phyloP scores from a whole-genome alignment of 2,113 vertebrate species.

The Syngnathoides biaculeatus region DNA sequence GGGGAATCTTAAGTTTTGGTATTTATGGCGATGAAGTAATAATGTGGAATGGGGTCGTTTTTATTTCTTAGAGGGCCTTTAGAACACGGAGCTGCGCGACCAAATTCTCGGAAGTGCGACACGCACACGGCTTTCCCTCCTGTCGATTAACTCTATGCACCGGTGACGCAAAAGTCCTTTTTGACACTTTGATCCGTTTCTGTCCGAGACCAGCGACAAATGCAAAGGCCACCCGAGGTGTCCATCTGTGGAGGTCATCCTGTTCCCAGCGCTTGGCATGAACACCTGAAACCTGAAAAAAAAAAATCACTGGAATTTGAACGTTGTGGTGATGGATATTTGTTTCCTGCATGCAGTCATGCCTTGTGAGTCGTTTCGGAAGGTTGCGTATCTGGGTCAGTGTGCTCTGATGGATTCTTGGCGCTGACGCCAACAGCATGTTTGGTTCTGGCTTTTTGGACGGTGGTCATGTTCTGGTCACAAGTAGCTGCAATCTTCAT shows the following conservation, averaged over 20 bases:
- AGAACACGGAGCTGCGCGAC: conserved; percentile 54
- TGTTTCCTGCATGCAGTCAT: not conserved
- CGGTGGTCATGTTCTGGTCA: not conserved
- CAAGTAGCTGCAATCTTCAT: no score
- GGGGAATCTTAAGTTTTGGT: conserved; percentile 40
- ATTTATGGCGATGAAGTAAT: conserved; percentile 32
- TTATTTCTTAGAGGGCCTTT: conserved; percentile 10
- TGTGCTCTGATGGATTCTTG: not conserved
- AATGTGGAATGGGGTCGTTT: conserved; percentile 19
- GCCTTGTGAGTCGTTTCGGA: not conserved
- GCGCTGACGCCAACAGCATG: not conserved
- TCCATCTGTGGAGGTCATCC: conserved; percentile 3
- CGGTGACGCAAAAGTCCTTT: conserved; percentile 28
- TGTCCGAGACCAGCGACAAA: conserved; percentile 11
- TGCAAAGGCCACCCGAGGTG: conserved; percentile 7
- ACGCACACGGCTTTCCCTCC: conserved; percentile 36
- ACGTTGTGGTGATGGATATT: not conserved
- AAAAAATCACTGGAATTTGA: not conserved
- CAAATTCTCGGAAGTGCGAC: conserved; percentile 49
- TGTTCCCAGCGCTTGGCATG: conserved; percentile 5
- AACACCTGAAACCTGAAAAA: not conserved
- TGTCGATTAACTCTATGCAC: conserved; percentile 52
- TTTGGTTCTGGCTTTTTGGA: not conserved
- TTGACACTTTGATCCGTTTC: conserved; percentile 9
- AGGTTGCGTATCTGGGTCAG: not conserved